These are phyloP conservation scores for Tetramorium simillimum DNA, from an alignment of 1,140 invertebrate genomes.

Conservation along the genomic window DNA sequence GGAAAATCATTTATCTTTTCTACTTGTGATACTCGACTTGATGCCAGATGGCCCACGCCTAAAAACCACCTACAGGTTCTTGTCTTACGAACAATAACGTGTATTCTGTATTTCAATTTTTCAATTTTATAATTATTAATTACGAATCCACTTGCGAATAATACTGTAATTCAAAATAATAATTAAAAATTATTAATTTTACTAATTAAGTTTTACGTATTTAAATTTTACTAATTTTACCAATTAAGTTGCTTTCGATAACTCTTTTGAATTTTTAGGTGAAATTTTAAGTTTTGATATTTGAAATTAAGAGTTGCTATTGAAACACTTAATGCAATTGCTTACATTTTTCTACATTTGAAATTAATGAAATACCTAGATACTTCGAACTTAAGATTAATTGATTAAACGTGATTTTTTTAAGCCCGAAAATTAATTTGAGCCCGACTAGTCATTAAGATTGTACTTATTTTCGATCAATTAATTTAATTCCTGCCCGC, in stretches of 20 bases:
- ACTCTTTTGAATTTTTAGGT: not conserved
- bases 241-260: too few species aligned
- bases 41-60: not conserved
- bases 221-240: too few species aligned
- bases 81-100: not conserved
- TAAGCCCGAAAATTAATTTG: not conserved
- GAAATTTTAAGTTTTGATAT: not conserved
- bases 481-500: not conserved
- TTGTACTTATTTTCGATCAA: not conserved
- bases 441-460: not conserved
- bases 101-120: not conserved
- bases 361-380: not conserved
- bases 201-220: too few species aligned
- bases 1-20: constrained; percentile 46
- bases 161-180: not conserved
- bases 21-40: not conserved
- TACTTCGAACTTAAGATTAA: not conserved
- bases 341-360: not conserved
- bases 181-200: not conserved
- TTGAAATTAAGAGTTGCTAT: not conserved
- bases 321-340: not conserved
- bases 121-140: not conserved
- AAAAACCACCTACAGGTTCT: not conserved
- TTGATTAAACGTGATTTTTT: not conserved
- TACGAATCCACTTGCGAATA: not conserved